Percentiles rank a stretch among this genome's conserved stretches.
Evolutionary conservation across 2,113 vertebrate species (phyloP).

Genomic region (Phrynocephalus versicolor): DNA sequence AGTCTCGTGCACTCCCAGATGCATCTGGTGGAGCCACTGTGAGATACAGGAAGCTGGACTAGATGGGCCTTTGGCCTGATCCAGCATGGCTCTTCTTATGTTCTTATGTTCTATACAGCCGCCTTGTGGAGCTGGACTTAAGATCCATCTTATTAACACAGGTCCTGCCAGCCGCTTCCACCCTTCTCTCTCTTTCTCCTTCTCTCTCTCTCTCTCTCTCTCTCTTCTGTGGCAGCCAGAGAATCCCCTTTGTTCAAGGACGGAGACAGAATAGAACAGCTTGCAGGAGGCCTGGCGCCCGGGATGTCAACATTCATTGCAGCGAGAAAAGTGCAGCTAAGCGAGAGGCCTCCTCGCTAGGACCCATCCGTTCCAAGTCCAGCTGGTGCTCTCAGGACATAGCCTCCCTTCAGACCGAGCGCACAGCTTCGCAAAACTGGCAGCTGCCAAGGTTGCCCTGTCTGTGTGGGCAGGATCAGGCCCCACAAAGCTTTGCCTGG

Average conservation of each 20-base stretch:
- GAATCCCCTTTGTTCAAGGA: not conserved
- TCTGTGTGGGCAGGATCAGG: not conserved
- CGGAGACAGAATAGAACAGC: not conserved
- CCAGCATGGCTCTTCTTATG: too few species aligned
- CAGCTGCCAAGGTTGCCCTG: not conserved
- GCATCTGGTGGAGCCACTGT: too few species aligned
- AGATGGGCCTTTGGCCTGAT: too few species aligned
- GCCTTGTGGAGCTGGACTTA: not conserved
- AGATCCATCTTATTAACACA: not conserved
- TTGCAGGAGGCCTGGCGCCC: not conserved
- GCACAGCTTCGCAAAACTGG: not conserved
- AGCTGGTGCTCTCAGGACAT: not conserved
- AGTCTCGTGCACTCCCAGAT: too few species aligned
- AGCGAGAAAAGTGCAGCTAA: not conserved
- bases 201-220: not conserved
- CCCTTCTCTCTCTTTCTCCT: not conserved
- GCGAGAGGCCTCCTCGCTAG: not conserved
- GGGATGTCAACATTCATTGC: not conserved
- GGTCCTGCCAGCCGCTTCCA: not conserved
- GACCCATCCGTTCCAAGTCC: not conserved
- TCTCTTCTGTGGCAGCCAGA: not conserved
- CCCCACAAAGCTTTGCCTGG: not conserved
- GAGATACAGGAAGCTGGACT: too few species aligned
- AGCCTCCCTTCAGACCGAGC: rapidly evolving
- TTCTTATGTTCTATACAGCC: too few species aligned